Percentiles rank a stretch among this genome's conserved stretches.
Evolutionary conservation across 2,888 invertebrate species (phyloP).

Genomic region (Yponomeuta evonymella): DNA sequence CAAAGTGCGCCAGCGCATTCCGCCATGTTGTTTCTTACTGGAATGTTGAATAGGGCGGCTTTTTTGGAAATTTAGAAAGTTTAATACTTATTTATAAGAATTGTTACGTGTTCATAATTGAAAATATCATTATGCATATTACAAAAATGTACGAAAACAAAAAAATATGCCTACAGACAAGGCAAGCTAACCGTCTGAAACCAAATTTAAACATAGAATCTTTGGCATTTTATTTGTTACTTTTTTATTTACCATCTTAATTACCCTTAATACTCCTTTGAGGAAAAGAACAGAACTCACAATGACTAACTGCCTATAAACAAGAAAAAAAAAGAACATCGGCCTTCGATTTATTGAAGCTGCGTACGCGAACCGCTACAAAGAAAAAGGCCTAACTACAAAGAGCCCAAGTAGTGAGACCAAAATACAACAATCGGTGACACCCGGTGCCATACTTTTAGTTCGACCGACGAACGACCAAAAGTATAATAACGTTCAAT

Average conservation of each 20-base stretch:
- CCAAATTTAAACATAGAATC: neutral
- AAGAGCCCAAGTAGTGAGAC: neutral
- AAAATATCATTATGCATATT: too few relatives aligned
- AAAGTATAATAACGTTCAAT: neutral
- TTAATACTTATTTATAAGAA: neutral
- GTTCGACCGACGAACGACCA: neutral
- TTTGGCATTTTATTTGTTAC: neutral
- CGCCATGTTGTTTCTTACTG: conserved; percentile 26
- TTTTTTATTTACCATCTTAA: neutral
- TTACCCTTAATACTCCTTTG: neutral
- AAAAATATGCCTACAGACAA: too few relatives aligned
- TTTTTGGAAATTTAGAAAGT: neutral
- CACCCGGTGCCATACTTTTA: neutral
- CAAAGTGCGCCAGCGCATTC: conserved; percentile 57
- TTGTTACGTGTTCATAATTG: too few relatives aligned
- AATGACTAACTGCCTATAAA: neutral
- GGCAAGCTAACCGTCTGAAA: too few relatives aligned
- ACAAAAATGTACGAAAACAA: too few relatives aligned
- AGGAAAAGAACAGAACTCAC: neutral
- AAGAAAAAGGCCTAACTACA: conserved; percentile 3
- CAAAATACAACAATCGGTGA: neutral
- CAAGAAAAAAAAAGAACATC: neutral
- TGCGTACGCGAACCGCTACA: neutral
- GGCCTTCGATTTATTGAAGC: conserved; percentile 1
- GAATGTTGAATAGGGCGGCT: conserved; percentile 14